A percentile compares a stretch with the other conserved stretches of the same genome.
phyloP scores from a whole-genome alignment of 2,797 vertebrate species.

The Sebastes cheni region DNA sequence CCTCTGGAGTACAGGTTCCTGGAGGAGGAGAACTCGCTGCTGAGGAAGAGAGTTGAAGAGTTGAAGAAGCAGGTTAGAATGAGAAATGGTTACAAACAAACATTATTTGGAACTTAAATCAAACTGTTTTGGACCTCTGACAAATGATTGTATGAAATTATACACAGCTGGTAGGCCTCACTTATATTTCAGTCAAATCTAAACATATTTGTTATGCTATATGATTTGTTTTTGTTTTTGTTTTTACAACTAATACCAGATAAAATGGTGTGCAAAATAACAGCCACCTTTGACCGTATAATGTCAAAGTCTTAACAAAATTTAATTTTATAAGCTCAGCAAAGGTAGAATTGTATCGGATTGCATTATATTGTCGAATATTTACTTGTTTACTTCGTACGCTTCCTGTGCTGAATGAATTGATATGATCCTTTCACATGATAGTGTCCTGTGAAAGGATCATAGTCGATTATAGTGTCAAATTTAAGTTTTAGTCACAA shows the following conservation, averaged over 20 bases:
- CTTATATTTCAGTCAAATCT: background rate
- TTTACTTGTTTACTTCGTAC: too few species aligned
- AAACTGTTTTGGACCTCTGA: background rate
- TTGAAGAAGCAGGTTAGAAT: constrained; percentile 93
- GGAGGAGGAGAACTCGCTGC: constrained; percentile 93
- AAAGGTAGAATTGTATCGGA: background rate
- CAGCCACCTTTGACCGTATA: background rate
- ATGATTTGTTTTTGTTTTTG: background rate
- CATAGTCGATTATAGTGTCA: background rate
- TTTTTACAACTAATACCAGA: background rate
- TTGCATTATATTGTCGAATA: background rate
- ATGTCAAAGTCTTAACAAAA: background rate
- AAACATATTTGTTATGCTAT: background rate
- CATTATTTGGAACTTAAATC: background rate
- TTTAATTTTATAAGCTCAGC: background rate
- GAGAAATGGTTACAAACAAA: background rate
- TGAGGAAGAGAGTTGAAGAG: constrained; percentile 94
- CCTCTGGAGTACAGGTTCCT: constrained; percentile 92
- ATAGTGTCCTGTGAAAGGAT: background rate
- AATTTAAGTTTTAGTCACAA: background rate
- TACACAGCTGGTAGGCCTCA: background rate
- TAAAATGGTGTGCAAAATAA: background rate
- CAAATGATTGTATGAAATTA: background rate
- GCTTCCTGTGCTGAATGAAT: background rate
- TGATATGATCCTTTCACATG: background rate